Evolutionary conservation across 2,797 vertebrate species (phyloP).

Genomic region (Vespertilio murinus): DNA sequence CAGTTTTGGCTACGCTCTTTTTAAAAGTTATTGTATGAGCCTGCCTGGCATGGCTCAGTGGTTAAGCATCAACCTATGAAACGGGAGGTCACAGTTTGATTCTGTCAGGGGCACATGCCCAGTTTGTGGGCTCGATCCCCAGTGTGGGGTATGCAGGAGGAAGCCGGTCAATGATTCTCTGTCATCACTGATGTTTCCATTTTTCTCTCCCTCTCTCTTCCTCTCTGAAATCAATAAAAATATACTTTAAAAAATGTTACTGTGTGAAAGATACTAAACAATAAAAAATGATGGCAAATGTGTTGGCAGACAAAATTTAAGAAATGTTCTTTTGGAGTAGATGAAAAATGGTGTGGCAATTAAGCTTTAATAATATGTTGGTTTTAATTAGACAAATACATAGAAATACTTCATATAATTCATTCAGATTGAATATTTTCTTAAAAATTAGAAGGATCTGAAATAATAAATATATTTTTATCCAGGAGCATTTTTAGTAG

Average conservation of each 20-base stretch:
- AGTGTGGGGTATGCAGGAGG: too few relatives aligned
- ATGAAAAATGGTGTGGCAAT: neutral
- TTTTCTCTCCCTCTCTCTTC: too few relatives aligned
- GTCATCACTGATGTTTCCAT: too few relatives aligned
- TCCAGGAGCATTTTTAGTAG: neutral
- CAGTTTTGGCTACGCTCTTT: too few relatives aligned
- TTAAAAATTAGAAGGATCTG: slow-evolving; percentile 26
- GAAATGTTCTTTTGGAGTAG: neutral
- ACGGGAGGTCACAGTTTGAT: too few relatives aligned
- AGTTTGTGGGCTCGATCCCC: too few relatives aligned
- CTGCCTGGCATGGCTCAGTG: too few relatives aligned
- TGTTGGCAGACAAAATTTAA: neutral
- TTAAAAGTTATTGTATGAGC: neutral
- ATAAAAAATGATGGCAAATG: neutral
- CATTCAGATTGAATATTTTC: neutral
- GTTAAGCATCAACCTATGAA: too few relatives aligned
- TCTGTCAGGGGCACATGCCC: too few relatives aligned
- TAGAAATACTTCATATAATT: slow-evolving; percentile 4
- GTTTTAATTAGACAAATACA: slow-evolving; percentile 14
- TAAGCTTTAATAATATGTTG: neutral
- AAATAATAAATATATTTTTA: slow-evolving; percentile 9
- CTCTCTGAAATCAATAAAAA: too few relatives aligned
- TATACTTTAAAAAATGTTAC: too few relatives aligned
- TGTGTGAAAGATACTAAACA: neutral
- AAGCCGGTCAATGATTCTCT: too few relatives aligned